Evolutionary conservation across 37 sponge, comb jelly and placozoan genomes (phyloP).

Genomic region (Halisarca cf. caerulea): DNA sequence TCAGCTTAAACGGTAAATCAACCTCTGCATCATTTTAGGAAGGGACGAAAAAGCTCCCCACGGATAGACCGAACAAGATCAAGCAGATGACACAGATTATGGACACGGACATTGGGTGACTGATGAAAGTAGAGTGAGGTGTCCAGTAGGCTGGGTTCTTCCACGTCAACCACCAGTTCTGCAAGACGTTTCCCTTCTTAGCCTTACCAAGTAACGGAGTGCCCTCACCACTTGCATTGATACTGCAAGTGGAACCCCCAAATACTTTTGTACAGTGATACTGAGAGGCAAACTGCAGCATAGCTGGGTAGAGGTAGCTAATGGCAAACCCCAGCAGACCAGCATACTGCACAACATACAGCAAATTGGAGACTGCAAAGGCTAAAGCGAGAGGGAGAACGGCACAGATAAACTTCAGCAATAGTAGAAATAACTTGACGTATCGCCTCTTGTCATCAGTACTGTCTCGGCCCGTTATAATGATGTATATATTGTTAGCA

Average conservation of each 20-base stretch:
- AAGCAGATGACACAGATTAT: conserved; percentile 10
- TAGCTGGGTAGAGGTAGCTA: conserved; percentile 70
- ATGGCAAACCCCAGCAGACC: conserved; percentile 80
- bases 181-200: not conserved
- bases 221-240: not conserved
- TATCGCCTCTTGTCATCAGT: conserved; percentile 12
- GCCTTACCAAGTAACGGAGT: too few relatives aligned
- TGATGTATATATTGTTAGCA: conserved; percentile 73
- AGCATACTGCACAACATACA: conserved; percentile 77
- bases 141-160: conserved; percentile 51
- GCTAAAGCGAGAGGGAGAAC: conserved; percentile 69
- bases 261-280: conserved; percentile 60
- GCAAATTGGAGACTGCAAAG: conserved; percentile 78
- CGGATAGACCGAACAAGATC: conserved; percentile 39
- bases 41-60: conserved; percentile 20
- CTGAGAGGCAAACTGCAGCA: conserved; percentile 75
- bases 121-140: conserved; percentile 54
- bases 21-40: too few relatives aligned
- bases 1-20: too few relatives aligned
- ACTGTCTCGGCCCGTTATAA: conserved; percentile 58
- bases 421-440: conserved; percentile 11
- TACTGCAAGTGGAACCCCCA: not conserved
- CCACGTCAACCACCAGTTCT: conserved; percentile 16
- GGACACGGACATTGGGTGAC: conserved; percentile 56
- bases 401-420: conserved; percentile 49